phyloP scores from a whole-genome alignment of 2,797 vertebrate genomes.

The Sebastes taczanowskii region DNA sequence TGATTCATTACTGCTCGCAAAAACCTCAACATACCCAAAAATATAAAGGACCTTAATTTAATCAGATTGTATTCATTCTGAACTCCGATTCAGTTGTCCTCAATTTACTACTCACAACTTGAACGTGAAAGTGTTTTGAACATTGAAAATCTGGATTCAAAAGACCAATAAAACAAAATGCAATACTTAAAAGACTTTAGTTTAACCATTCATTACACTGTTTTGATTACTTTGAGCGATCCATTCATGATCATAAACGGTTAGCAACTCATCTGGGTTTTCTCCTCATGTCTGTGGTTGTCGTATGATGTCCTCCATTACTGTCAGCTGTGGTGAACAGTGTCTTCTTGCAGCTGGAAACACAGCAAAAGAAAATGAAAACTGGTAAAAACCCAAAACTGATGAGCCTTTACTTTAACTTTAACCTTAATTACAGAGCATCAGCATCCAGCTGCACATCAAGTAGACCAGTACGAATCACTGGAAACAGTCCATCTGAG shows the following conservation, averaged over 20 bases:
- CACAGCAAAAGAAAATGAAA: not conserved
- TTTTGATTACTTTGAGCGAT: not conserved
- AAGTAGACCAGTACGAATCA: not conserved
- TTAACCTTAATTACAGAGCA: slow-evolving; percentile 4
- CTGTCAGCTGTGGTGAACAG: not conserved
- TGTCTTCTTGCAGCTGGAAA: slow-evolving; percentile 18
- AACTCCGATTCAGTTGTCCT: not conserved
- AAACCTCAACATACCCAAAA: not conserved
- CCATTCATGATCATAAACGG: not conserved
- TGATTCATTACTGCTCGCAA: not conserved
- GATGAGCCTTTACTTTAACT: not conserved
- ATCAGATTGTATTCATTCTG: not conserved
- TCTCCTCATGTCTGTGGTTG: not conserved
- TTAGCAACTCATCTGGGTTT: not conserved
- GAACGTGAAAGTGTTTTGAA: not conserved
- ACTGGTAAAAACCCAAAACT: not conserved
- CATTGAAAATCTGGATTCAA: not conserved
- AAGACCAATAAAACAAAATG: not conserved
- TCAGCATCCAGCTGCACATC: slow-evolving; percentile 9
- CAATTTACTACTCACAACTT: not conserved
- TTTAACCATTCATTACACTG: not conserved
- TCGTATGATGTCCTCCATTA: not conserved
- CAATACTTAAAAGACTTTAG: not conserved
- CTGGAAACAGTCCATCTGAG: not conserved
- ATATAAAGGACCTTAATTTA: not conserved